phyloP scores from a whole-genome alignment of 2,113 vertebrate genomes.

The Vidua macroura region DNA sequence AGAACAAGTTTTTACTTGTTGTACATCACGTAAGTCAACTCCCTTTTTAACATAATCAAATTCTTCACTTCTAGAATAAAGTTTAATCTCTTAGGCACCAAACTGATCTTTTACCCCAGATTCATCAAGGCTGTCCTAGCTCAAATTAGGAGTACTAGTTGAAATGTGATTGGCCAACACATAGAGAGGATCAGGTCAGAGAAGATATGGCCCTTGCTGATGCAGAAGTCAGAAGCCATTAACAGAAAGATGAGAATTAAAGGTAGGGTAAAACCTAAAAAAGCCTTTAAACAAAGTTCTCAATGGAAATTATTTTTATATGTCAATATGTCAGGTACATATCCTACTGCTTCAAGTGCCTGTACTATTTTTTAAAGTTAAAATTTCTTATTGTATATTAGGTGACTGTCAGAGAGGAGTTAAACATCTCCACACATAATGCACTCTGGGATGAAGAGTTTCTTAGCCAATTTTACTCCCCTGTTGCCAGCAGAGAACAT shows the following conservation, averaged over 20 bases:
- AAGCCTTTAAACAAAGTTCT: background rate
- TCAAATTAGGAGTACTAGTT: background rate
- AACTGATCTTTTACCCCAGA: accelerated
- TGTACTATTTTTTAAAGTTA: background rate
- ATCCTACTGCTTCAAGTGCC: background rate
- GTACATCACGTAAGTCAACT: background rate
- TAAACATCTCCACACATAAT: background rate
- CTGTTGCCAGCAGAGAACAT: background rate
- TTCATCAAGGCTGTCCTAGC: background rate
- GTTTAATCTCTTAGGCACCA: background rate
- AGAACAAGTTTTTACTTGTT: background rate
- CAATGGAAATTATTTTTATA: background rate
- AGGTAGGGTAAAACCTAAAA: background rate
- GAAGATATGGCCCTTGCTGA: background rate
- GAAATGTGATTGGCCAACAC: background rate
- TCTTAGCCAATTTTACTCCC: background rate
- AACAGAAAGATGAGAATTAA: background rate
- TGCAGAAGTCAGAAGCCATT: background rate
- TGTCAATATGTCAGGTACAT: background rate
- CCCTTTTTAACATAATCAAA: background rate
- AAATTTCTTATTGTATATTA: background rate
- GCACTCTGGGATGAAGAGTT: accelerated
- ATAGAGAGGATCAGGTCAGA: background rate
- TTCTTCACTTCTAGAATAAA: background rate
- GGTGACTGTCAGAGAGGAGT: background rate